A percentile compares a stretch with the other conserved stretches of the same genome.
These are phyloP conservation scores for Sarcophaga peregrina DNA, from an alignment of 1,140 invertebrate genomes.

Conservation along the genomic window DNA sequence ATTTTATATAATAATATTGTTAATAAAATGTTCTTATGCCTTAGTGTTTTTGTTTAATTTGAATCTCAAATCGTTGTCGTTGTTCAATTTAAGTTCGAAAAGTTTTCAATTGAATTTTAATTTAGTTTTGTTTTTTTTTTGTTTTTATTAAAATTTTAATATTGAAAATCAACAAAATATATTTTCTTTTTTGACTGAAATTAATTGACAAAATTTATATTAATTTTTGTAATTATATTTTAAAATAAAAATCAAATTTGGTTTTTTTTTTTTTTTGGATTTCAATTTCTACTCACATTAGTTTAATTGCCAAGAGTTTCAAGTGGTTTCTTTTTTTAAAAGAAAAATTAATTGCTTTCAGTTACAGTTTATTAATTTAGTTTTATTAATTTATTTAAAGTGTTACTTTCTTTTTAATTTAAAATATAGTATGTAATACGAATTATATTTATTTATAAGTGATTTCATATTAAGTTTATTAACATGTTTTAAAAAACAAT, in stretches of 20 bases:
- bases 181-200: neutral
- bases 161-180: neutral
- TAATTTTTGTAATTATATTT: slow-evolving; percentile 2
- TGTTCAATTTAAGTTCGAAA: slow-evolving; percentile 65
- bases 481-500: too few relatives aligned
- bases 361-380: slow-evolving; percentile 49
- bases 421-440: too few relatives aligned
- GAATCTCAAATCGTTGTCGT: slow-evolving; percentile 55
- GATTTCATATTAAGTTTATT: neutral
- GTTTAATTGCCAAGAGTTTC: slow-evolving; percentile 33
- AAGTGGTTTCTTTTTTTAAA: slow-evolving; percentile 25
- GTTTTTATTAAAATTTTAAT: neutral
- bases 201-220: slow-evolving; percentile 12
- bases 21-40: too few relatives aligned
- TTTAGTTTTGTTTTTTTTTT: slow-evolving; percentile 27
- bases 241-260: slow-evolving; percentile 10
- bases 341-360: slow-evolving; percentile 29
- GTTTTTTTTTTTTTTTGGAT: neutral
- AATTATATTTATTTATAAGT: neutral
- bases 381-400: neutral
- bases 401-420: too few relatives aligned
- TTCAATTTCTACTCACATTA: slow-evolving; percentile 14
- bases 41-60: slow-evolving; percentile 46
- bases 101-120: slow-evolving; percentile 55
- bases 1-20: neutral